Conservation (phyloP, 2,888 invertebrate species). For the Acrobasis repandana region DNA sequence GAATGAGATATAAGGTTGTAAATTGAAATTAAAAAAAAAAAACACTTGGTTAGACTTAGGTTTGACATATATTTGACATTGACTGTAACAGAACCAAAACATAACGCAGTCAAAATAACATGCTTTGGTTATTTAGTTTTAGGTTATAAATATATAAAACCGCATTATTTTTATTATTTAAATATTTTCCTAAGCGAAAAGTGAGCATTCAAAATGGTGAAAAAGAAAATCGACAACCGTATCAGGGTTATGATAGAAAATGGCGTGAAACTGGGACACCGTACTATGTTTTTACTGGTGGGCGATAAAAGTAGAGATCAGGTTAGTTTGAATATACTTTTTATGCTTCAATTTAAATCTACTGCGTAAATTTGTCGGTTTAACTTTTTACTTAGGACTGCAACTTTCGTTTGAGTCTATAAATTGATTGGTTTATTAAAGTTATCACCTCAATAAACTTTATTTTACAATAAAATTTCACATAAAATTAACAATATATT, state of each 20-base stretch:
- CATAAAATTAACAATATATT: too few species aligned
- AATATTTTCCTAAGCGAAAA: slow-evolving; percentile 9
- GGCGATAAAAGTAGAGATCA: slow-evolving; percentile 98
- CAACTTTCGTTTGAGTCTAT: background rate
- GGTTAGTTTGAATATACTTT: slow-evolving; percentile 74
- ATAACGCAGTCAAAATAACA: too few species aligned
- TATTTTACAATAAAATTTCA: too few species aligned
- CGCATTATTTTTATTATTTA: background rate
- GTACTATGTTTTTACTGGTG: slow-evolving; percentile 96
- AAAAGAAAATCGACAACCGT: slow-evolving; percentile 98
- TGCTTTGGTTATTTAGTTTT: background rate
- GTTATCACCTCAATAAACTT: too few species aligned
- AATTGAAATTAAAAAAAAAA: too few species aligned
- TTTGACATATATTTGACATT: too few species aligned
- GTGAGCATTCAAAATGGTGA: slow-evolving; percentile 85
- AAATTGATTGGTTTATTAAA: too few species aligned
- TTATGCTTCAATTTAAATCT: background rate
- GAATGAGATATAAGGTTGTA: too few species aligned
- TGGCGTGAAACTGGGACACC: slow-evolving; percentile 94
- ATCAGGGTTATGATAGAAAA: slow-evolving; percentile 98
- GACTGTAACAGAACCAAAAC: too few species aligned
- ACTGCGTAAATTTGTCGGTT: background rate
- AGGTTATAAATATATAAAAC: background rate
- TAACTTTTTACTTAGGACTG: background rate
- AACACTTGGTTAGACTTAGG: too few species aligned